phyloP scores from a whole-genome alignment of 2,888 invertebrate genomes.

The Amorpha juglandis region DNA sequence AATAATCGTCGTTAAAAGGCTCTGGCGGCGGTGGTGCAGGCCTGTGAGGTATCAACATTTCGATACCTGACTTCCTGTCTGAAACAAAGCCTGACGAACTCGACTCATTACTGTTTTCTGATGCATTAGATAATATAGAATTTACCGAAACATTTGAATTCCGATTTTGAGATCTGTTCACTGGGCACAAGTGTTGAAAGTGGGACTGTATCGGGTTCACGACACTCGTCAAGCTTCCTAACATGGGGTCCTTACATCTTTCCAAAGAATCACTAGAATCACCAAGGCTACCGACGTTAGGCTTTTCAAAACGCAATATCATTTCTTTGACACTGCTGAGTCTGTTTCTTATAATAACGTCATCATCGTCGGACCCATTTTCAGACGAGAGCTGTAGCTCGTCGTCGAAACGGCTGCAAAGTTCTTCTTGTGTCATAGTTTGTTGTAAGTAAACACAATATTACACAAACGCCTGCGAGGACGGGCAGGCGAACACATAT shows the following conservation, averaged over 20 bases:
- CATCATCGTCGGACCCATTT: constrained; percentile 67
- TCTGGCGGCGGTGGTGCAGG: constrained; percentile 79
- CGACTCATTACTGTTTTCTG: constrained; percentile 77
- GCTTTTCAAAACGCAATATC: constrained; percentile 75
- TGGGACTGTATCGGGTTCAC: constrained; percentile 71
- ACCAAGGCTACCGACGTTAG: constrained; percentile 57
- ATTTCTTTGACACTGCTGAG: constrained; percentile 71
- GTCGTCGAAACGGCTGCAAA: constrained; percentile 60
- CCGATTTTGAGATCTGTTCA: constrained; percentile 69
- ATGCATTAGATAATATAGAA: constrained; percentile 77
- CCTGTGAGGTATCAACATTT: constrained; percentile 64
- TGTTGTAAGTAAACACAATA: constrained; percentile 51
- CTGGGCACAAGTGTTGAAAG: constrained; percentile 70
- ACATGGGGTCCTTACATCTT: constrained; percentile 60
- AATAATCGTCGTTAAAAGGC: constrained; percentile 64
- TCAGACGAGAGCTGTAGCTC: constrained; percentile 64
- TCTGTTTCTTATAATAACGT: constrained; percentile 66
- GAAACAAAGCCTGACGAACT: constrained; percentile 79
- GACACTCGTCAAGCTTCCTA: constrained; percentile 73
- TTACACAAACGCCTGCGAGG: constrained; percentile 64
- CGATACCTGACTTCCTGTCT: constrained; percentile 68
- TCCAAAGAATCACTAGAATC: constrained; percentile 71
- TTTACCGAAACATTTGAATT: constrained; percentile 80
- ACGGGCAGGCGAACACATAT: constrained; percentile 68
- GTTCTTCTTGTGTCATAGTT: constrained; percentile 76